A percentile compares a stretch with the other conserved stretches of the same genome.
Evolutionary conservation across 2,113 vertebrate genomes (phyloP).

Genomic region (crab-eating macaque (Macaca fascicularis)): T2T-MFA8v1.1 NC_088380.1:91104001-91104500

Average conservation of each 20-base stretch:
- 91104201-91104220: slow-evolving; percentile 13
- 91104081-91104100: neutral
- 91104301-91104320: neutral
- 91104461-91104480: neutral
- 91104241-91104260: slow-evolving; percentile 4
- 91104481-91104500: neutral
- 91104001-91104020: neutral
- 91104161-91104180: neutral
- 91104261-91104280: neutral
- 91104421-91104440: slow-evolving; percentile 4
- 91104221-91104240: neutral
- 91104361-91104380: neutral
- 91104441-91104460: no score
- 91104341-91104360: neutral
- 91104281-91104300: slow-evolving; percentile 26
- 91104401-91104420: neutral
- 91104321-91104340: neutral
- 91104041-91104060: neutral
- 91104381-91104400: slow-evolving; percentile 22
- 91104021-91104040: slow-evolving; percentile 17
- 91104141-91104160: neutral
- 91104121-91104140: neutral
- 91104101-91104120: neutral
- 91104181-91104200: neutral
- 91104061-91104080: neutral